A percentile compares a stretch with the other conserved stretches of the same genome.
Evolutionary conservation across 2,113 vertebrate species (phyloP).

Genomic region (Prietella phreatophila): DNA sequence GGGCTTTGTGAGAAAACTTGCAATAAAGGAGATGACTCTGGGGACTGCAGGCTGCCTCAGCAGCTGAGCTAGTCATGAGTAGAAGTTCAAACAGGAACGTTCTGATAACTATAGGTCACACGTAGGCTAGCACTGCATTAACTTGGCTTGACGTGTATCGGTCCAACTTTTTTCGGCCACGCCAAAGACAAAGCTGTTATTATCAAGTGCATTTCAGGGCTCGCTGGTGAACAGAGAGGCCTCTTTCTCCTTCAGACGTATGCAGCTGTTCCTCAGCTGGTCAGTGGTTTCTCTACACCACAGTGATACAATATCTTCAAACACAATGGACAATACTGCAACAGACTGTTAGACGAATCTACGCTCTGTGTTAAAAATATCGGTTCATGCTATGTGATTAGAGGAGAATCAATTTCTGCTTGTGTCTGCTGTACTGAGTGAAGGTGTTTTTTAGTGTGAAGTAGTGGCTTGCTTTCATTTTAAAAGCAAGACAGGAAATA

Average conservation of each 20-base stretch:
- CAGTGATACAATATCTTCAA: constrained; percentile 24
- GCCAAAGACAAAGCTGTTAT: constrained; percentile 58
- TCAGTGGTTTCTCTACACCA: constrained; percentile 24
- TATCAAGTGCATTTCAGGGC: constrained; percentile 50
- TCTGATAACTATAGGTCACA: constrained; percentile 25
- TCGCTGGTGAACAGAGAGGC: constrained; percentile 54
- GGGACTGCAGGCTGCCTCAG: neutral
- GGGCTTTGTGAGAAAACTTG: constrained; percentile 19
- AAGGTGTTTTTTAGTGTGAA: neutral
- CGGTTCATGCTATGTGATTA: neutral
- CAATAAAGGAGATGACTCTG: constrained; percentile 17
- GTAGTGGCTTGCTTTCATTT: constrained; percentile 43
- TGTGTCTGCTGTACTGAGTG: neutral
- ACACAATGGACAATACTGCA: neutral
- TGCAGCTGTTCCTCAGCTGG: constrained; percentile 60
- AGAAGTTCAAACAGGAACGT: neutral
- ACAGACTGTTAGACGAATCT: neutral
- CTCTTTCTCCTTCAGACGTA: constrained; percentile 58
- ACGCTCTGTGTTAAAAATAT: neutral
- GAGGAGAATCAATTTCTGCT: neutral
- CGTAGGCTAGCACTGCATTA: neutral
- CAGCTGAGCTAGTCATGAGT: neutral
- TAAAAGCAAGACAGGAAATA: constrained; percentile 62
- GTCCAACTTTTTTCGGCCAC: constrained; percentile 38
- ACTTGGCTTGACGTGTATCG: constrained; percentile 43